Evolutionary conservation across 1,140 invertebrate species (phyloP).

Genomic region (Oedothorax gibbosus): DNA sequence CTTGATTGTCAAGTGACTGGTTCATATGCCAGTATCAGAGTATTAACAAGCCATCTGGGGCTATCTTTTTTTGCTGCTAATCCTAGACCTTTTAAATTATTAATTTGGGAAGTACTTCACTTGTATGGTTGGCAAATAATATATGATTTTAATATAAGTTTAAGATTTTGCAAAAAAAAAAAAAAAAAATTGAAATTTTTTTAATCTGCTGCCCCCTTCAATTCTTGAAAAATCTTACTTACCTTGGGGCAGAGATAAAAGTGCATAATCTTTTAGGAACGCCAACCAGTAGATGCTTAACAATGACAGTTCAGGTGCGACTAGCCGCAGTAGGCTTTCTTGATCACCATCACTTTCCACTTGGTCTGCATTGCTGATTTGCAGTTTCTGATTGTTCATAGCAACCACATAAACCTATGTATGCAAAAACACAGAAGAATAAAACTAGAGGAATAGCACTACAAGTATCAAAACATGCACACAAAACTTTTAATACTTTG

Average conservation of each 20-base stretch:
- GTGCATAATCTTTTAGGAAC: constrained; percentile 92
- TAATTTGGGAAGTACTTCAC: no score
- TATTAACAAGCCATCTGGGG: neutral
- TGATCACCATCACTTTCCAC: constrained; percentile 70
- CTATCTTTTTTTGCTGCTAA: neutral
- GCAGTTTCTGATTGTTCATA: constrained; percentile 80
- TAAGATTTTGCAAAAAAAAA: neutral
- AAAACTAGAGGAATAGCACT: no score
- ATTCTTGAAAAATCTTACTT: constrained; percentile 61
- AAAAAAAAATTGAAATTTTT: neutral
- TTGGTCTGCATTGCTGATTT: constrained; percentile 63
- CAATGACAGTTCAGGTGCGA: constrained; percentile 91
- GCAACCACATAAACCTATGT: constrained; percentile 91
- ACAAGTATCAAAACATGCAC: no score
- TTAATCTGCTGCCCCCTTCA: neutral
- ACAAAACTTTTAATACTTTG: no score
- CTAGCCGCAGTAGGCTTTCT: constrained; percentile 83
- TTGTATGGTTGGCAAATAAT: neutral
- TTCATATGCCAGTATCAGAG: neutral
- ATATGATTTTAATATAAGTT: neutral
- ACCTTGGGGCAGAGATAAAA: constrained; percentile 91
- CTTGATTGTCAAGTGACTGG: no score
- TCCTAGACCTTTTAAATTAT: no score
- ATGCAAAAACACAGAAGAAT: no score
- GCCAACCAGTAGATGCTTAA: constrained; percentile 95